Percentiles rank a stretch among this genome's conserved stretches.
Conservation (phyloP, 2,797 vertebrate genomes). For the Microtus californicus region DNA sequence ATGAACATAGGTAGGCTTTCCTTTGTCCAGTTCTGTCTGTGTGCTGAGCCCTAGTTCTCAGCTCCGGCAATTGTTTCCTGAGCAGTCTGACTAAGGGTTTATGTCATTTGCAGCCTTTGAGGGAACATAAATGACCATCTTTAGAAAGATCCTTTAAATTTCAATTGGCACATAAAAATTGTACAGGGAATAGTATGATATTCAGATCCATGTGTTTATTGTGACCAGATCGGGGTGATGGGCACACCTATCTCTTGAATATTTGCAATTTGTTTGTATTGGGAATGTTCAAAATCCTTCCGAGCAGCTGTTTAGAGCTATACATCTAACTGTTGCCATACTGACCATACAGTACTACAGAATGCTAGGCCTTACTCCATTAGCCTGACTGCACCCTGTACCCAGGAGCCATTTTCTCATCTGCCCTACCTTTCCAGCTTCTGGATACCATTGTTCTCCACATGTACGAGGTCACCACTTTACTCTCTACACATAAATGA, state of each 20-base stretch:
- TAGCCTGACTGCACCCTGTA: no score
- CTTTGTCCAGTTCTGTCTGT: not conserved
- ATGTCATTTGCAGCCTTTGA: not conserved
- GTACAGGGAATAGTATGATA: no score
- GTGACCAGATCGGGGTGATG: not conserved
- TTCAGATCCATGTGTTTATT: not conserved
- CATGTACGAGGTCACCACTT: not conserved
- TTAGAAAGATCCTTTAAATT: not conserved
- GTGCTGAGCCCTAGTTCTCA: not conserved
- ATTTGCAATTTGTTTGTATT: not conserved
- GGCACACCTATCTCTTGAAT: not conserved
- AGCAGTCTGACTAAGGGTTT: not conserved
- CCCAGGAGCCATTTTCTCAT: not conserved
- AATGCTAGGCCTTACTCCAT: not conserved
- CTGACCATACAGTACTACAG: not conserved
- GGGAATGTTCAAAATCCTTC: not conserved
- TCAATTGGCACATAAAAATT: not conserved
- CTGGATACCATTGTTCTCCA: not conserved
- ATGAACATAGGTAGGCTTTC: not conserved
- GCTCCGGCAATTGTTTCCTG: not conserved
- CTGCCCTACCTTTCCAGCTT: not conserved
- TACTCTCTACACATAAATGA: not conserved
- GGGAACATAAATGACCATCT: not conserved
- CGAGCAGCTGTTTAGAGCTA: not conserved
- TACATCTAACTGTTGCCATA: not conserved